Evolutionary conservation across 37 sponge, comb jelly and placozoan genomes (phyloP), one percentile per base, ranked within the genome.

Genomic region (Aplysina aerophoba): DNA sequence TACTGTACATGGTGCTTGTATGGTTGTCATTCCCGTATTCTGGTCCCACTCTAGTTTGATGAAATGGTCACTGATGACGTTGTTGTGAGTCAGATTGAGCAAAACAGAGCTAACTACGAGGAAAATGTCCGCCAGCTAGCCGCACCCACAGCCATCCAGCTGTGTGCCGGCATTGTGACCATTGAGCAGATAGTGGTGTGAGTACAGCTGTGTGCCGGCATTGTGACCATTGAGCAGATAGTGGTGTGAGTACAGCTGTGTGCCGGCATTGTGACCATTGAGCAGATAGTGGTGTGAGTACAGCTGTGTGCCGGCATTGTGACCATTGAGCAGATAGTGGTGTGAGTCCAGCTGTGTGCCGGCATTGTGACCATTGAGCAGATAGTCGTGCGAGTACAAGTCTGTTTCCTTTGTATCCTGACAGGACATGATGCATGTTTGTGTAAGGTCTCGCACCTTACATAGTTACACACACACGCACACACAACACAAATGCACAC

Each of bases 121-220:
- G 79, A 82, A 16, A 65, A 74, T 19, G 39, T 90, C 31, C 34
- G 38, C 0, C 62, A 81, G 5, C 88, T 93, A 33, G 34, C 61
- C 0, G 24, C 74, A 17, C 90, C 88, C 0, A 55, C 90, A 50
- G 22, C 80, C 34, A 37, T n/a, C 14, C 85, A 93, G 6, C 58
- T 90, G 31, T 85, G 90, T 62, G 58, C 40, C 55, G 81, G 62
- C 28, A 86, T 93, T 24, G 79, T 87, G 56, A 73, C 77, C n/a
- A 65, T 90, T 60, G 93, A 93, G 55, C 90, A 93, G 73, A 88
- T 85, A 34, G 88, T 93, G 55, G 78, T 81, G 69, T 88, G 81
- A 34, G 85, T 91, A 21, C n/a, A n/a, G n/a, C n/a, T n/a, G n/a
- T 30, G 31, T 30, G 33, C 5, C 36, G 1, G 21, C 27, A 5